Base-by-base conservation (phyloP, 1,140 invertebrate genomes). In the Drosophila ironensis region DNA sequence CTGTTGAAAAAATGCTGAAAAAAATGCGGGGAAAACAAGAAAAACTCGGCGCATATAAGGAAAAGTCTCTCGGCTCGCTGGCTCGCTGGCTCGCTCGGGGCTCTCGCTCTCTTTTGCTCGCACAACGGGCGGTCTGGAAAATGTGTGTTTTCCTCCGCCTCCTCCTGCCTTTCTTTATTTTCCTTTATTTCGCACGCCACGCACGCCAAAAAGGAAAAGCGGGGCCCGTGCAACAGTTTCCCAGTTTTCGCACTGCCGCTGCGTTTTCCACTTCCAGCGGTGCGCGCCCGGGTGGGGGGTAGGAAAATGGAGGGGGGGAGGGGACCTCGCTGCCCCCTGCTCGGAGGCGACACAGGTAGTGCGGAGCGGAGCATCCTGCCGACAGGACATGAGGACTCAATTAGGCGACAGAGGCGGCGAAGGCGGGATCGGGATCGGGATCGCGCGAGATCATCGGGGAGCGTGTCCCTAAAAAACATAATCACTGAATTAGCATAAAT, bases 61-160 rank as follows among this genome's bases (percentile, higher is more conserved):
- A 14, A 16, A 72, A 48, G 28, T 30, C 14, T 24, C 25, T 42
- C 11, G n/a, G 41, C 60, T 37, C 22, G 37, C 24, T 14, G 17
- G 27, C 45, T 40, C 45, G 30, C 41, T 24, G n/a, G n/a, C 40
- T 24, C 24, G 14, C 52, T n/a, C 27, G 5, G 25, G 8, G 3
- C 30, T 45, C 17, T 5, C 14, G 22, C 41, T 30, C n/a, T 33
- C 41, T 22, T 4, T 24, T 14, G 9, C 45, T 24, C 12, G 20
- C 51, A 8, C 74, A 37, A 51, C 77, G 53, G 77, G 78, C 73
- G 78, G 78, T 73, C 69, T 48, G 59, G 59, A 60, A 60, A 60
- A 40, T 60, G 35, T 59, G 52, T 9, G 35, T 60, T 57, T 60
- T 57, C 54, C 25, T 28, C 44, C 24, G 24, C 19, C 30, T 5